These are phyloP conservation scores for Corythaeola cristata DNA, from an alignment of 2,113 vertebrate species.

Conservation along the genomic window DNA sequence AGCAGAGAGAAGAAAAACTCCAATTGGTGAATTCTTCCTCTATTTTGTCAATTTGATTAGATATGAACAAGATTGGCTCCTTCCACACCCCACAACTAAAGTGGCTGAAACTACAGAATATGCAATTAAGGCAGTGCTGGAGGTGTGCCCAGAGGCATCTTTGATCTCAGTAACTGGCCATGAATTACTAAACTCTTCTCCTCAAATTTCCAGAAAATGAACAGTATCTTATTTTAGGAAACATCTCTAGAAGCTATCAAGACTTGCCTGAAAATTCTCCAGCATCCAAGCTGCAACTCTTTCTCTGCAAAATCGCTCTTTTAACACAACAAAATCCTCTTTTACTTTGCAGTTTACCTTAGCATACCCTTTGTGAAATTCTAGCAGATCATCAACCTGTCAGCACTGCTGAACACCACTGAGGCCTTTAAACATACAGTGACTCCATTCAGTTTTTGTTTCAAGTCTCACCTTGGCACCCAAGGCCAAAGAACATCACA, in stretches of 20 bases:
- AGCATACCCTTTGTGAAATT: background rate
- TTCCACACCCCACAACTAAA: background rate
- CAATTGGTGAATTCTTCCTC: background rate
- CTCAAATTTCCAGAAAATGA: background rate
- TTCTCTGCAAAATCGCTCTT: background rate
- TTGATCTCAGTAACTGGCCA: background rate
- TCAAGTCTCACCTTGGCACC: background rate
- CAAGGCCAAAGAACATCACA: background rate
- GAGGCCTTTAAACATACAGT: accelerated
- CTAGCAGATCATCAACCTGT: background rate
- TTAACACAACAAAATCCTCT: background rate
- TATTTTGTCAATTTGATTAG: background rate
- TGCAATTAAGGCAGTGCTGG: background rate
- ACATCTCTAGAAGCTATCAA: background rate
- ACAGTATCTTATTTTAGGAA: background rate
- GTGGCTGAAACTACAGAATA: background rate
- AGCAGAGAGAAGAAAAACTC: background rate
- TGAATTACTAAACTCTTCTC: background rate
- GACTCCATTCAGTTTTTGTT: background rate
- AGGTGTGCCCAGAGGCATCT: background rate
- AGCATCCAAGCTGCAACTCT: background rate
- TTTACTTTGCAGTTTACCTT: background rate
- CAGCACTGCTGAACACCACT: background rate
- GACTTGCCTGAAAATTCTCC: background rate
- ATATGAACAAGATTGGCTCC: background rate